These are phyloP conservation scores for Corynorhinus townsendii DNA, from an alignment of 2,113 vertebrate genomes.

Conservation along the genomic window DNA sequence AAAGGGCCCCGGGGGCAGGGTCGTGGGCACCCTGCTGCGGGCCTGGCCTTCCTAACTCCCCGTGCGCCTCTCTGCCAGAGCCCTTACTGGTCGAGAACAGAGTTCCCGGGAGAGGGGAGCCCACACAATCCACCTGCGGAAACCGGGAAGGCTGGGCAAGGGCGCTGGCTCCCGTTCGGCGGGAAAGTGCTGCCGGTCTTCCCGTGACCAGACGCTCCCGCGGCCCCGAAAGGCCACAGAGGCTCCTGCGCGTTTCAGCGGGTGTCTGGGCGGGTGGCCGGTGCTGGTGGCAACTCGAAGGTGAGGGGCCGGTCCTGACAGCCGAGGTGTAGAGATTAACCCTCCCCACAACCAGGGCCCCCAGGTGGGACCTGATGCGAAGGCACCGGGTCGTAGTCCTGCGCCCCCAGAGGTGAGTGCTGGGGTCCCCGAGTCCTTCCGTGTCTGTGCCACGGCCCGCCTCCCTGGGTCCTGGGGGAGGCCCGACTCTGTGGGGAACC, in stretches of 20 bases:
- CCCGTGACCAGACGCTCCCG: not conserved
- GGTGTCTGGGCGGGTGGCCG: not conserved
- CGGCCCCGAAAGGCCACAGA: not conserved
- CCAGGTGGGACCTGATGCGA: accelerated
- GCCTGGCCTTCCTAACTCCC: not conserved
- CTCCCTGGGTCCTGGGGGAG: not conserved
- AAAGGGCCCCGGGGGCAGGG: not conserved
- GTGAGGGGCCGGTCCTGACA: not conserved
- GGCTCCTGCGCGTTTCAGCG: not conserved
- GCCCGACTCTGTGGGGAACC: not conserved
- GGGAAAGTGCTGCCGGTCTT: not conserved
- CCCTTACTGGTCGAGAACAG: not conserved
- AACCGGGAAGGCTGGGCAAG: not conserved
- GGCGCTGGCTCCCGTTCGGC: not conserved
- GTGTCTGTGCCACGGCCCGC: accelerated
- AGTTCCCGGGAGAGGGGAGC: not conserved
- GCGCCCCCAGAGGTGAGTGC: accelerated
- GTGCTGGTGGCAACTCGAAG: not conserved
- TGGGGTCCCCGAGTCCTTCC: accelerated
- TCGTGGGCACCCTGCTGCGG: no score
- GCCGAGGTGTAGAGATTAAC: not conserved
- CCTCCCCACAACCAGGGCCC: not conserved
- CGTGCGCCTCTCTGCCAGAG: not conserved
- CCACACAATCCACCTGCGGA: not conserved
- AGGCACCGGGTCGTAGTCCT: accelerated